phyloP scores from a whole-genome alignment of 2,113 vertebrate genomes.

The Pycnonotus jocosus region DNA sequence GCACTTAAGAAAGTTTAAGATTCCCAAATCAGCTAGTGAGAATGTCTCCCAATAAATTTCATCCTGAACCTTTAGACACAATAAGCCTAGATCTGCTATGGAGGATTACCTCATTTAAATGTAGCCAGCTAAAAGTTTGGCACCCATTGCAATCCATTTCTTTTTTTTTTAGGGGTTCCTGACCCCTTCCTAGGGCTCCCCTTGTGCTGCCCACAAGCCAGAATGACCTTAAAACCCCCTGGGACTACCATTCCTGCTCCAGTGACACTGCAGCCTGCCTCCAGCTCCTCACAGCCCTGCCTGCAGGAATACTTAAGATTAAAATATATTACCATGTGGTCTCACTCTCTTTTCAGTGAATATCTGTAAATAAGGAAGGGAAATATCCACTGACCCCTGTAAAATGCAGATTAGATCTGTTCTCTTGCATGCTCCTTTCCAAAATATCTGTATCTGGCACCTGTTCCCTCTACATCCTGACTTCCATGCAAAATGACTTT shows the following conservation, averaged over 20 bases:
- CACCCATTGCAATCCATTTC: neutral
- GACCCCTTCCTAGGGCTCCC: neutral
- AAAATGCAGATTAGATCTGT: slow-evolving; percentile 35
- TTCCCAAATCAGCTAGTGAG: neutral
- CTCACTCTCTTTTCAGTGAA: neutral
- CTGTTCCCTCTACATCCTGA: slow-evolving; percentile 39
- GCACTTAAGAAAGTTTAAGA: neutral
- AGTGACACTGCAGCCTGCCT: neutral
- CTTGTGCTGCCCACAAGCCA: neutral
- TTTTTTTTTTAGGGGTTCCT: neutral
- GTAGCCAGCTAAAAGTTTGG: neutral
- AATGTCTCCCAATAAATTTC: neutral
- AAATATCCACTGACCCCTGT: neutral
- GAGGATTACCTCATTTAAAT: neutral
- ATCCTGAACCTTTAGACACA: neutral
- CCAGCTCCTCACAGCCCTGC: neutral
- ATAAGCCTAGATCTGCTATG: neutral
- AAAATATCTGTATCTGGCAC: slow-evolving; percentile 7
- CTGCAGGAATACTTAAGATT: neutral
- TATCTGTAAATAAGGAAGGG: slow-evolving; percentile 8
- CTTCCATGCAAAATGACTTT: neutral
- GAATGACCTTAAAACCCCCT: neutral
- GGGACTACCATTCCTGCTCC: neutral
- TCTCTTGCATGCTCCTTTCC: neutral
- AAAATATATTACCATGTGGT: neutral